Evolutionary conservation across 2,113 vertebrate genomes (phyloP), one percentile per base, ranked within the genome.

Genomic region (Physeter macrocephalus): DNA sequence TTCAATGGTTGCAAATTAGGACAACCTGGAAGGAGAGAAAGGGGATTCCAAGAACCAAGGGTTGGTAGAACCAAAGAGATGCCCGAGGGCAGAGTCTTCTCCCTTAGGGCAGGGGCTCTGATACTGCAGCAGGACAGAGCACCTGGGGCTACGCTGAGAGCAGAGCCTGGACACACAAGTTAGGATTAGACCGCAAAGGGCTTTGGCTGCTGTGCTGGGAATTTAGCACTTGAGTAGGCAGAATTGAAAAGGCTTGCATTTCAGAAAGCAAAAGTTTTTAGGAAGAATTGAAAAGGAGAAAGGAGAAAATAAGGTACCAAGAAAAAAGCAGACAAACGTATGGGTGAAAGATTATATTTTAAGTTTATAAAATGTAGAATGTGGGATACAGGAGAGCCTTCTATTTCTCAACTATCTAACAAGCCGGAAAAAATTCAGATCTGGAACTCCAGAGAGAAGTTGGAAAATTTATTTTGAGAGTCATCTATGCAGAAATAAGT

Each of bases 381-480:
- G 84, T 52, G 21, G 14, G 52, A 88, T 10, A 67, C 2, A 36
- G 17, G 11, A 52, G 8, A 88, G 34, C 0, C 71, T 74, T 41
- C 46, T 39, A 23, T 23, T 96, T 74, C 61, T 81, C 46, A 61
- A 36, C 7, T 13, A 85, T 29, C 29, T 39, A 67, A 67, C 10
- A 72, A 34, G 20, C 0, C 0, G 81, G 43, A 57, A n/a, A 93
- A 78, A 90, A 46, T 43, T 62, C 46, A 93, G 36, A 20, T 81
- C 29, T 86, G 20, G 27, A 83, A 92, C 62, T 62, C 23, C 29
- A 62, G 6, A 61, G 43, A 94, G 23, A 93, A 69, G 18, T 29
- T 46, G 78, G 61, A 27, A 80, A 87, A 87, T 49, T 84, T 66
- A 92, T 54, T 95, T 83, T 87, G 39, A 78, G 23, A 54, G 21